Evolutionary conservation across 2,888 invertebrate genomes (phyloP).

Genomic region (Thysanoteuthis rhombus): DNA sequence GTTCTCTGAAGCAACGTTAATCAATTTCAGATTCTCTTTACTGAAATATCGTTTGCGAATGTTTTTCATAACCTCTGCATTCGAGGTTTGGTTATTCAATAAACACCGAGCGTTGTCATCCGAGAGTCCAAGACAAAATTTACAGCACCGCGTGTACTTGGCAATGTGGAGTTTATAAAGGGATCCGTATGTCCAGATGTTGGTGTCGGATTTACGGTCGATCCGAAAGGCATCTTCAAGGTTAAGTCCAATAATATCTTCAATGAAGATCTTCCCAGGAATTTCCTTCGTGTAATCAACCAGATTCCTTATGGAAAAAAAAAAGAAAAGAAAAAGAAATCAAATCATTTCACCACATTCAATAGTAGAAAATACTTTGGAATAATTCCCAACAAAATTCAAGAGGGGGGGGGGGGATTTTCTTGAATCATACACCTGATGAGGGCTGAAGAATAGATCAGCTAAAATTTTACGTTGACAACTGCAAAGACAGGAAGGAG

Average conservation of each 20-base stretch:
- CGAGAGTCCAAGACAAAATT: conserved; percentile 42
- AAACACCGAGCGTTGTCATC: conserved; percentile 33
- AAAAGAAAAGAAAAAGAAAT: neutral
- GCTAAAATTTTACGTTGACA: no score
- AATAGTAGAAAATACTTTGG: neutral
- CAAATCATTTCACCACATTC: neutral
- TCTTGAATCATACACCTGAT: no score
- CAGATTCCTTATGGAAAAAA: neutral
- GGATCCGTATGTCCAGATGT: conserved; percentile 62
- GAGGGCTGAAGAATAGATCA: no score
- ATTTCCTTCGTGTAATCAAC: conserved; percentile 23
- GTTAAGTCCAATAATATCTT: conserved; percentile 53
- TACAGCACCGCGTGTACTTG: conserved; percentile 44
- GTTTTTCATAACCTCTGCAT: conserved; percentile 35
- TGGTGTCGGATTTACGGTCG: conserved; percentile 60
- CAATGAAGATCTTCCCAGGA: conserved; percentile 52
- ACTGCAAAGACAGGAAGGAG: no score
- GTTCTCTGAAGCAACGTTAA: neutral
- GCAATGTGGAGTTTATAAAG: conserved; percentile 63
- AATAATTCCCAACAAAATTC: no score
- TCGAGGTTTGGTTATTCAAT: conserved; percentile 28
- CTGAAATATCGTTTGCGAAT: conserved; percentile 49
- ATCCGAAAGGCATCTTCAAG: conserved; percentile 60
- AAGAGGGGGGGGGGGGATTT: no score
- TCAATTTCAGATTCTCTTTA: conserved; percentile 45